These are phyloP conservation scores for Epirrhoe alternata DNA, from an alignment of 2,888 invertebrate species.

Conservation along the genomic window DNA sequence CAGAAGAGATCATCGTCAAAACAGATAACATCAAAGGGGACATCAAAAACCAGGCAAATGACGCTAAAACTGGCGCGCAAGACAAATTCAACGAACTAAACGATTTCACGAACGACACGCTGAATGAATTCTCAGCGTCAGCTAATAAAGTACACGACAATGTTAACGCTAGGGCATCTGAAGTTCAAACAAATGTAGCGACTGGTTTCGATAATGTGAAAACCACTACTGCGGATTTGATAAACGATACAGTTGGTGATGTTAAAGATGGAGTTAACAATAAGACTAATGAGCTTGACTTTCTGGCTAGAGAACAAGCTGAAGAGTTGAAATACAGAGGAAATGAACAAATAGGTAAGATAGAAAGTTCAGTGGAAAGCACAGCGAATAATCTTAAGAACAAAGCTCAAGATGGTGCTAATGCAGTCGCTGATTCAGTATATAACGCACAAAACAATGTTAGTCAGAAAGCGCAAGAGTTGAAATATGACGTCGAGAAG, in stretches of 20 bases:
- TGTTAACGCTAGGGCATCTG: constrained; percentile 52
- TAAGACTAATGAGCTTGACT: constrained; percentile 73
- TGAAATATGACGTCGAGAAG: constrained; percentile 60
- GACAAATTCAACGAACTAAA: constrained; percentile 54
- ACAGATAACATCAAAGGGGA: constrained; percentile 56
- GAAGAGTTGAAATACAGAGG: constrained; percentile 65
- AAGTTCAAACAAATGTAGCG: constrained; percentile 56
- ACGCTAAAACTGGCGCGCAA: constrained; percentile 57
- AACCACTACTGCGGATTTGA: constrained; percentile 57
- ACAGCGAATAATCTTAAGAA: constrained; percentile 60
- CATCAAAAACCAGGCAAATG: constrained; percentile 57
- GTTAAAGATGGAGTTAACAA: constrained; percentile 65
- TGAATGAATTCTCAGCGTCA: constrained; percentile 58
- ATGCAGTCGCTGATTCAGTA: constrained; percentile 59
- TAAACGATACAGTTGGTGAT: constrained; percentile 64
- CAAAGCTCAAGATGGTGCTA: constrained; percentile 65
- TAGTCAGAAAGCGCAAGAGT: constrained; percentile 59
- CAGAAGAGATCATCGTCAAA: constrained; percentile 61
- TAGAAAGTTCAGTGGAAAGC: constrained; percentile 62
- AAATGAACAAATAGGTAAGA: constrained; percentile 57
- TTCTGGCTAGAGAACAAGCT: constrained; percentile 70
- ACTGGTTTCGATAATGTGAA: constrained; percentile 59
- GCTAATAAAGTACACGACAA: constrained; percentile 57
- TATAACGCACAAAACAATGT: constrained; percentile 59
- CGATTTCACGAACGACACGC: constrained; percentile 54